Evolutionary conservation across 2,797 vertebrate genomes (phyloP), one percentile per base, ranked within the genome.

Genomic region (Nannoperca obscura): DNA sequence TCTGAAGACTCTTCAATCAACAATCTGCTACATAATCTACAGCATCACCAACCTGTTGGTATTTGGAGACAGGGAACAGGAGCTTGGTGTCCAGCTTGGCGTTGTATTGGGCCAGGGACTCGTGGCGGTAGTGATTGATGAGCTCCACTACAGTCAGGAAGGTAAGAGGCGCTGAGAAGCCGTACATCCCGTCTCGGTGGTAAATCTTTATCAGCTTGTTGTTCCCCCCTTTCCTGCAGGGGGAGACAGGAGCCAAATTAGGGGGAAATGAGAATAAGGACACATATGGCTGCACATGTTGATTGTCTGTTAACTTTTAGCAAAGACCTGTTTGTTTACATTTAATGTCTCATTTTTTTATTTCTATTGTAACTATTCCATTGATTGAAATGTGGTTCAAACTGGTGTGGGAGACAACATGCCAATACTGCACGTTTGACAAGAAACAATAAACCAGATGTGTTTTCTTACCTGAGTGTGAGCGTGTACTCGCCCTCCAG

Each of bases 121-220:
- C 97, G 0, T 98, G 97, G 53, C 96, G 94, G 91, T 98, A 98
- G 86, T 98, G 97, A 76, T 93, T 96, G 93, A 98, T 98, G 79
- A 98, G 97, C 72, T 97, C 97, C 86, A 97, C 96, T 5, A 98
- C 97, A 0, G 97, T 96, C 73, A 94, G 75, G 2, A 98, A 98
- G 19, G 96, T 97, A 24, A 98, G 95, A 0, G 97, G 97, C 93
- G 98, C 97, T 0, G 97, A 98, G 92, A 98, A 98, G 86, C 97
- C 97, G 0, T 98, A 98, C 75, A 91, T 94, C 2, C 94, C 95
- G 0, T 97, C 97, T 1, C 96, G 92, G 82, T 98, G 96, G 88
- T 97, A 98, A 86, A 98, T 97, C 90, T 98, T 98, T 81, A 98
- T 98, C 24, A 98, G 95, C 77, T 97, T 98, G 93, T 98, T 98